Evolutionary conservation across 2,113 vertebrate species (phyloP).

Genomic region (Amphiprion ocellaris): DNA sequence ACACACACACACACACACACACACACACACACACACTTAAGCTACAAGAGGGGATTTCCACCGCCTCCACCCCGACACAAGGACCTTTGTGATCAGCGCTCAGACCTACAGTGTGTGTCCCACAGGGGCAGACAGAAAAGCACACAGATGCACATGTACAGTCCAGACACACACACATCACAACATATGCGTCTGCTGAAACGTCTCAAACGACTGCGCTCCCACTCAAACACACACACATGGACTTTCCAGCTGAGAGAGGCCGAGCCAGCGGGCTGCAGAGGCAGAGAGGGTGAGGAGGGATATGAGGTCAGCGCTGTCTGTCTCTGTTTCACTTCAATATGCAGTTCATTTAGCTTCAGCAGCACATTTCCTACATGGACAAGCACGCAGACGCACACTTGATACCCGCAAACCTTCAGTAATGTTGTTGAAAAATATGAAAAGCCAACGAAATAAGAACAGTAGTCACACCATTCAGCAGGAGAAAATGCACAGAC

Average conservation of each 20-base stretch:
- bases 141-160: constrained; percentile 31
- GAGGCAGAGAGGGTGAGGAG: constrained; percentile 29
- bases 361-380: background rate
- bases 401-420: background rate
- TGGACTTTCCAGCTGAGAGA: constrained; percentile 49
- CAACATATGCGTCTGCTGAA: constrained; percentile 17
- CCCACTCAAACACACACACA: constrained; percentile 30
- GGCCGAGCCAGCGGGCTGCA: constrained; percentile 15
- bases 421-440: background rate
- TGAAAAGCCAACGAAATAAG: background rate
- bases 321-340: background rate
- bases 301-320: constrained; percentile 28
- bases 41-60: constrained; percentile 77
- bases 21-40: constrained; percentile 27
- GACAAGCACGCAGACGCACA: background rate
- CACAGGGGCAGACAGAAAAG: constrained; percentile 59
- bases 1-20: constrained; percentile 21
- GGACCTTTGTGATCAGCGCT: constrained; percentile 70
- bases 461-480: background rate
- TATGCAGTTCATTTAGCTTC: background rate
- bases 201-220: constrained; percentile 20
- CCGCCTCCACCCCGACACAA: constrained; percentile 59
- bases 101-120: constrained; percentile 51
- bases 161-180: constrained; percentile 4
- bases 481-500: too few relatives aligned